Conservation (phyloP, 2,888 invertebrate species). For the Xestobium rufovillosum region DNA sequence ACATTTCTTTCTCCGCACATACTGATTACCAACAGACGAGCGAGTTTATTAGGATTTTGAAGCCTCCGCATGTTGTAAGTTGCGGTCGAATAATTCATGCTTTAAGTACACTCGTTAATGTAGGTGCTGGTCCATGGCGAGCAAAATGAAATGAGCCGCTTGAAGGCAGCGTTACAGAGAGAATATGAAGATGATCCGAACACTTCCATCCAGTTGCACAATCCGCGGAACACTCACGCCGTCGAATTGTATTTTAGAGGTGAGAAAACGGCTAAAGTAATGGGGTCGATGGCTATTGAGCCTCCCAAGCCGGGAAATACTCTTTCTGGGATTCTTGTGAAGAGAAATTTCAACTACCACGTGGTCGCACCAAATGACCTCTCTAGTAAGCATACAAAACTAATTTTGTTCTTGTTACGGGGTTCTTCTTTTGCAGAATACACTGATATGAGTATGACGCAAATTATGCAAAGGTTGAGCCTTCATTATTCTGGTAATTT, state of each 20-base stretch:
- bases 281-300: constrained; percentile 84
- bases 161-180: constrained; percentile 88
- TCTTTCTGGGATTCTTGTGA: constrained; percentile 89
- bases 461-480: constrained; percentile 87
- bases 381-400: constrained; percentile 54
- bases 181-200: constrained; percentile 85
- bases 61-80: constrained; percentile 89
- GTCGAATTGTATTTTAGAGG: constrained; percentile 92
- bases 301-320: constrained; percentile 69
- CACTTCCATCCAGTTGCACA: constrained; percentile 83
- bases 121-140: constrained; percentile 95
- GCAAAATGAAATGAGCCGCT: constrained; percentile 95
- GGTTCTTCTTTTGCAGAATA: constrained; percentile 60
- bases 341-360: constrained; percentile 97
- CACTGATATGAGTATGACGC: constrained; percentile 91
- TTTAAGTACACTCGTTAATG: constrained; percentile 11
- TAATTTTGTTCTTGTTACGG: background rate
- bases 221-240: constrained; percentile 91
- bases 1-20: constrained; percentile 99
- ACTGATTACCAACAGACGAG: constrained; percentile 98
- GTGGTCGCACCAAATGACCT: constrained; percentile 86
- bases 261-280: constrained; percentile 97
- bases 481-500: constrained; percentile 76
- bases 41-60: constrained; percentile 89
- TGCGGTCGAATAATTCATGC: constrained; percentile 7